Evolutionary conservation across 2,797 vertebrate species (phyloP).

Genomic region (Gadopsis bispinosus): DNA sequence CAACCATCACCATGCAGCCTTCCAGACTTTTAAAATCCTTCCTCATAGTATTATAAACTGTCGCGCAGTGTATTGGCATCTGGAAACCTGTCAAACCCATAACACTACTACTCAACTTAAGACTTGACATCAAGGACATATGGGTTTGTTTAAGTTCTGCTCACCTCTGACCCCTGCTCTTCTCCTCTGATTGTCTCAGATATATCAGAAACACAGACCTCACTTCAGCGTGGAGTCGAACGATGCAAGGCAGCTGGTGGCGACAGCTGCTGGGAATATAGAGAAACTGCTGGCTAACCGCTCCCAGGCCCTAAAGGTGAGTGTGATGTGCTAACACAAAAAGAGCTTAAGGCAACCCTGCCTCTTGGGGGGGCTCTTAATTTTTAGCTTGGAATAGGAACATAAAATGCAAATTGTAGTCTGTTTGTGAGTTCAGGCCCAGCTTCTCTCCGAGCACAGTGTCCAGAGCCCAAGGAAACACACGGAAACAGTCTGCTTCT

Average conservation of each 20-base stretch:
- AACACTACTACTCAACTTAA: too few relatives aligned
- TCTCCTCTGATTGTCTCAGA: slow-evolving; percentile 70
- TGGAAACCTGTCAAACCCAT: too few relatives aligned
- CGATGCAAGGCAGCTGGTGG: slow-evolving; percentile 90
- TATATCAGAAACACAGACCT: slow-evolving; percentile 75
- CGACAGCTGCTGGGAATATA: slow-evolving; percentile 91
- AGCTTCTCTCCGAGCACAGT: slow-evolving; percentile 17
- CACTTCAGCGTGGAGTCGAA: slow-evolving; percentile 92
- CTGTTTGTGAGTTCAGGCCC: slow-evolving; percentile 15
- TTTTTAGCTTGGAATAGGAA: too few relatives aligned
- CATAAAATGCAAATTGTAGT: background rate
- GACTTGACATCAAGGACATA: background rate
- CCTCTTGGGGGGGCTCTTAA: background rate
- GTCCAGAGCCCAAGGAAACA: slow-evolving; percentile 15
- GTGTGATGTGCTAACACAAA: slow-evolving; percentile 52
- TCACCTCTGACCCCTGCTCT: slow-evolving; percentile 22
- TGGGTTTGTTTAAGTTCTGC: background rate
- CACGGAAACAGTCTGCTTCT: slow-evolving; percentile 60
- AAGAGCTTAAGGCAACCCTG: background rate
- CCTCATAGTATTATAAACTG: too few relatives aligned
- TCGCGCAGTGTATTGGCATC: too few relatives aligned
- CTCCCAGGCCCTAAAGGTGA: slow-evolving; percentile 92
- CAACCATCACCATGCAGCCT: too few relatives aligned
- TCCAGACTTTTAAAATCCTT: too few relatives aligned
- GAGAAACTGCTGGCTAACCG: slow-evolving; percentile 92